Base-by-base conservation (phyloP, 2,797 vertebrate genomes). In the Morus bassanus region DNA sequence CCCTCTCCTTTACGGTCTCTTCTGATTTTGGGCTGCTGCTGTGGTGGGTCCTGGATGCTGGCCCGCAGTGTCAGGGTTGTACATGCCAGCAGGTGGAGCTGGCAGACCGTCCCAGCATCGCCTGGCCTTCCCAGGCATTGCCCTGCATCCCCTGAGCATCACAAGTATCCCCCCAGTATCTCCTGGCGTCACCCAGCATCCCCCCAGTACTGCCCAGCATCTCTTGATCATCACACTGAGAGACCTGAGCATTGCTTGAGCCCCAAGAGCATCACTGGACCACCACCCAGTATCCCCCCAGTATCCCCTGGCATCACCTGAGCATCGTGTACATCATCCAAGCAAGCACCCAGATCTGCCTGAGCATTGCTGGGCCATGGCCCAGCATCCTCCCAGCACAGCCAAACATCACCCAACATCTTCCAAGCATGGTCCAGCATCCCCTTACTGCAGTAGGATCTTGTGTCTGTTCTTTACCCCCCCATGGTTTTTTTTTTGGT, bases 61-160 rank as follows among this genome's bases (percentile, higher is more conserved):
- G 50, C 60, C 64, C 0, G 0, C 80, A 24, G 74, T 7, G 46
- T 11, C 72, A 57, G 76, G 76, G 69, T 1, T 1, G 21, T 30
- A 75, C 2, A 3, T 48, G 85, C 96, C 96, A 95, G 94, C 95
- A 97, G 97, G 79, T 96, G 97, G 97, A 91, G 85, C 83, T 81
- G 92, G 33, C 88, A 91, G 65, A 61, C 65, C 46, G 2, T 69
- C 53, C 74, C 74, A 67, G 39, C 48, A 51, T 3, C 1, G 1
- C 10, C 41, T 9, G 3, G 73, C 22, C 19, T 11, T 53, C 63
- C 50, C 6, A 1, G 67, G n/a, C 39, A 45, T 35, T 10, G 1
- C 11, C 54, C 35, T 0, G 3, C 45, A 24, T 13, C 37, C 27
- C 37, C 37, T 10, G 7, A 50, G 67, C 67, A 31, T 1, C 6